Conservation (phyloP, 2,113 vertebrate genomes). For the Hemiscyllium ocellatum region DNA sequence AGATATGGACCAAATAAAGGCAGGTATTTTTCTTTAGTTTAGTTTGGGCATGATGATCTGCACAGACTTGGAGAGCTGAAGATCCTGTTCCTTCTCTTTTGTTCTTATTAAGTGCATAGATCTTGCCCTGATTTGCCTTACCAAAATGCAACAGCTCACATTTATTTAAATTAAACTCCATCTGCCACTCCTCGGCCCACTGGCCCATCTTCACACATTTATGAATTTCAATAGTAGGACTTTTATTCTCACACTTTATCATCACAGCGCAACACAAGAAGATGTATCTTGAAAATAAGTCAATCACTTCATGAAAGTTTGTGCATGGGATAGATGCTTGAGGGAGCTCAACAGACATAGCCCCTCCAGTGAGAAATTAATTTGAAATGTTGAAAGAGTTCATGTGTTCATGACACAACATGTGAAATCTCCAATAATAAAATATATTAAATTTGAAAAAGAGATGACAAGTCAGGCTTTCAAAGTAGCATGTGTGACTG, state of each 20-base stretch:
- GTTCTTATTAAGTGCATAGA: too few species aligned
- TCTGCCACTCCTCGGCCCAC: too few species aligned
- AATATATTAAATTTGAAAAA: neutral
- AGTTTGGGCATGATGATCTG: too few species aligned
- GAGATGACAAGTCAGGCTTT: neutral
- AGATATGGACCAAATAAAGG: too few species aligned
- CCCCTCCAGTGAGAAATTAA: neutral
- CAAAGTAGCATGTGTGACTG: neutral
- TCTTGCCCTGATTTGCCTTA: too few species aligned
- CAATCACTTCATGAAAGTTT: conserved; percentile 24
- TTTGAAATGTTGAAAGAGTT: conserved; percentile 14
- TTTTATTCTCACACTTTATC: neutral
- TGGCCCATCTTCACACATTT: neutral
- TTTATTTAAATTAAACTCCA: too few species aligned
- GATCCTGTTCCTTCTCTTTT: too few species aligned
- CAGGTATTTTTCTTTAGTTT: too few species aligned
- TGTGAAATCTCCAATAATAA: neutral
- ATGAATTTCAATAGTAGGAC: neutral
- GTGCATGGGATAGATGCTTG: neutral
- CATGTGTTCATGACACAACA: neutral
- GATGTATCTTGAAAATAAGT: neutral
- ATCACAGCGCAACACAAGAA: neutral
- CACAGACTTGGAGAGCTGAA: too few species aligned
- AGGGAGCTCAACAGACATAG: neutral
- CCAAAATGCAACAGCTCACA: too few species aligned